Evolutionary conservation across 2,888 invertebrate species (phyloP).

Genomic region (Crocallis elinguaria): DNA sequence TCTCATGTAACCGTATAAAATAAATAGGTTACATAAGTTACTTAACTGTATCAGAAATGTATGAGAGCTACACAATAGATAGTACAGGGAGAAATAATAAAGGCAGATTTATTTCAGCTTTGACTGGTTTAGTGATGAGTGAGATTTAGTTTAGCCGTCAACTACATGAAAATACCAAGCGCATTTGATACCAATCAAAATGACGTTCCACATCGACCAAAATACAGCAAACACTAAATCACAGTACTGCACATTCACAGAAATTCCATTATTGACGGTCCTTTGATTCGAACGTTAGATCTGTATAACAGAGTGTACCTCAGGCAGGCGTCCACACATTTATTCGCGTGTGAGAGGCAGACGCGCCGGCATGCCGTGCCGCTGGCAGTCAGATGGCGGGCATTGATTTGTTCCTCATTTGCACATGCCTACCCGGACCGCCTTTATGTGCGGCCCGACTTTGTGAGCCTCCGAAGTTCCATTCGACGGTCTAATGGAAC

Average conservation of each 20-base stretch:
- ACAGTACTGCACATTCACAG: background rate
- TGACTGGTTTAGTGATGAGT: too few species aligned
- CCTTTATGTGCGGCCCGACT: conserved; percentile 19
- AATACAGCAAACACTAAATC: too few species aligned
- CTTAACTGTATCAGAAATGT: too few species aligned
- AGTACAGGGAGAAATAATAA: too few species aligned
- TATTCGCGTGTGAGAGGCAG: conserved; percentile 6
- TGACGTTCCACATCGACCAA: too few species aligned
- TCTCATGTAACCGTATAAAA: too few species aligned
- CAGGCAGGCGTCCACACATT: background rate
- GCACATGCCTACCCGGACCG: conserved; percentile 15
- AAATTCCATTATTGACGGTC: background rate
- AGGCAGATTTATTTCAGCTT: too few species aligned
- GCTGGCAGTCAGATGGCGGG: conserved; percentile 12
- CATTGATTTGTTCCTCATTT: conserved; percentile 29
- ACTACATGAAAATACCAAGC: too few species aligned
- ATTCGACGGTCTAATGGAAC: conserved; percentile 5
- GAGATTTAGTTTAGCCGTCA: too few species aligned
- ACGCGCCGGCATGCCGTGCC: background rate
- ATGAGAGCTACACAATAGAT: too few species aligned
- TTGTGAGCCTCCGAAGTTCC: background rate
- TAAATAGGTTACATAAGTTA: too few species aligned
- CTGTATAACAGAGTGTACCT: background rate
- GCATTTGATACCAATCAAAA: too few species aligned
- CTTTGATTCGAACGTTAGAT: conserved; percentile 10